These are phyloP conservation scores for Melolontha melolontha DNA, from an alignment of 2,888 invertebrate genomes.

Conservation along the genomic window DNA sequence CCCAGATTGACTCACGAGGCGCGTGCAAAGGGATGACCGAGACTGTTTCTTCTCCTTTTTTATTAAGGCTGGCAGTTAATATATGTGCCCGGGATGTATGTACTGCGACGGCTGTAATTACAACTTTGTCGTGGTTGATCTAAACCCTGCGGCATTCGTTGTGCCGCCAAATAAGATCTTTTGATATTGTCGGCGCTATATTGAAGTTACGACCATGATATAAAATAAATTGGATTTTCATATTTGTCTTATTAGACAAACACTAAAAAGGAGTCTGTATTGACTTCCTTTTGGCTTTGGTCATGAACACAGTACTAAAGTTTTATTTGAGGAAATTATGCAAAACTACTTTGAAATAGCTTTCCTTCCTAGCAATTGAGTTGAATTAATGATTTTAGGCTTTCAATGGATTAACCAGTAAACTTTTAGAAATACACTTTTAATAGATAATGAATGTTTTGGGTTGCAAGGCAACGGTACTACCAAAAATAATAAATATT, in stretches of 20 bases:
- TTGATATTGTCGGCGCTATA: constrained; percentile 34
- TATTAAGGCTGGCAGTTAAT: constrained; percentile 38
- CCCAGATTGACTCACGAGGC: constrained; percentile 65
- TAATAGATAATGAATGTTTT: no score
- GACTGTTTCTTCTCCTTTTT: constrained; percentile 33
- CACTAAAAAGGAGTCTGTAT: constrained; percentile 2
- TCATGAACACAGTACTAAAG: no score
- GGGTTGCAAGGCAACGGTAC: no score
- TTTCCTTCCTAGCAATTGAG: no score
- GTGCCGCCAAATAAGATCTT: constrained; percentile 31
- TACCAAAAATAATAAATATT: no score
- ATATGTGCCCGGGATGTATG: constrained; percentile 16
- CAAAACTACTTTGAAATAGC: no score
- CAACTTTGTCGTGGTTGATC: constrained; percentile 33
- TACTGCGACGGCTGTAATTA: constrained; percentile 24
- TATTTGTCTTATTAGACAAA: constrained; percentile 30
- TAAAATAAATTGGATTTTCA: constrained; percentile 38
- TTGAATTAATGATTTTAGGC: no score
- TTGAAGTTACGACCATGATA: constrained; percentile 15
- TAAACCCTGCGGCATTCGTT: constrained; percentile 17
- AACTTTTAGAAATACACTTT: no score
- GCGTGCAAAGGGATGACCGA: constrained; percentile 29
- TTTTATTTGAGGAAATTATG: no score
- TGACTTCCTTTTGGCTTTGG: no score
- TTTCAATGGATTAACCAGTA: no score